Base-by-base conservation (phyloP, 2,113 vertebrate species). In the Sardina pilchardus region DNA sequence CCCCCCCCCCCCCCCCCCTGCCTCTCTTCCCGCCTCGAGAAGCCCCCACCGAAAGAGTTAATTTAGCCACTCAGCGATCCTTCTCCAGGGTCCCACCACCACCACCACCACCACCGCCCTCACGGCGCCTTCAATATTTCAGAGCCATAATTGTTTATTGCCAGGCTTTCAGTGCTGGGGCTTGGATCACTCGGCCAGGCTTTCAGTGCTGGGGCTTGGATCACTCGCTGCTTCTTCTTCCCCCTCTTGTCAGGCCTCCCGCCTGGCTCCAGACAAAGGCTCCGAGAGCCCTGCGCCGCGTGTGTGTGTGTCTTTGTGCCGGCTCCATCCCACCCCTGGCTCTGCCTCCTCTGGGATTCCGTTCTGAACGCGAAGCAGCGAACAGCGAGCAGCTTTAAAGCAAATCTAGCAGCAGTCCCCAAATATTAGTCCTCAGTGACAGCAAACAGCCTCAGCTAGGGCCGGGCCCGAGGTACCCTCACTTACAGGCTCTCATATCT, bases 61-160 rank as follows among this genome's bases (percentile, higher is more conserved):
- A 71, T 30, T 71, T 12, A 71, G 30, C 63, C 63, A 71, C 63
- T 71, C 63, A 71, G 63, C 30, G 10, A 34, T 30, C 1, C 56
- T n/a, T 24, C 56, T 63, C 56, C 56, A 8, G 4, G n/a, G n/a
- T 26, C 16, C 3, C 59, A 42, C 4, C 39, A 39, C 21, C 19
- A 24, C 19, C 6, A 24, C 24, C 59, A 9, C 16, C 50, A 17
- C 3, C 17, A 9, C 50, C 21, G 6, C 63, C 8, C 24, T 10
- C 16, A 16, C 7, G 14, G 63, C 63, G 0, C 26, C 8, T 34
- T 71, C 63, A 71, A 71, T 71, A 71, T 71, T 71, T 71, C 63
- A 71, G n/a, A 34, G 63, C 63, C 63, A 71, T 71, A 71, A 71
- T 71, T 71, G 63, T 71, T 71, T 71, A 71, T 71, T 71, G 63